phyloP scores from a whole-genome alignment of 2,888 invertebrate genomes.

The Microplitis deprimator region DNA sequence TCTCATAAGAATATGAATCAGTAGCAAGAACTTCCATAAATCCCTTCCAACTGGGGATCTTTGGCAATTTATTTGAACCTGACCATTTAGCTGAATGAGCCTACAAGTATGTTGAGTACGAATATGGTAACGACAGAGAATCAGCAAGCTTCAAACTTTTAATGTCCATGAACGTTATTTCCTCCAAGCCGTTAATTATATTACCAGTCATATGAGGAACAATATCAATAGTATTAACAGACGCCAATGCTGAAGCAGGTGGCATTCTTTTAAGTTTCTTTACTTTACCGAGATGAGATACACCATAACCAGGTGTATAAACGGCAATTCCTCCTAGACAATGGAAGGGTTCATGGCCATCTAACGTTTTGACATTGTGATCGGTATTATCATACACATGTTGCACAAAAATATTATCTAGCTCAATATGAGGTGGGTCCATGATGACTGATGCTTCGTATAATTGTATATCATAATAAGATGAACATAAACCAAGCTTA shows the following conservation, averaged over 20 bases:
- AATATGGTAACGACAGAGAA: neutral
- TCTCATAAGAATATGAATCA: neutral
- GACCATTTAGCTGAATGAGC: neutral
- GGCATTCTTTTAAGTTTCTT: neutral
- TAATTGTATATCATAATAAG: conserved; percentile 21
- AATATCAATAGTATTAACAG: neutral
- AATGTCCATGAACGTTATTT: neutral
- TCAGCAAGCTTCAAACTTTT: neutral
- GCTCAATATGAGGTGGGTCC: neutral
- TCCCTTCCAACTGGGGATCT: conserved; percentile 22
- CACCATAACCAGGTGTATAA: conserved; percentile 35
- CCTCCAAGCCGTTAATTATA: conserved; percentile 2
- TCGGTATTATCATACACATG: conserved; percentile 38
- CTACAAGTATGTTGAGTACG: conserved; percentile 25
- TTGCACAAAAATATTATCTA: conserved; percentile 27
- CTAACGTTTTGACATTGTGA: conserved; percentile 40
- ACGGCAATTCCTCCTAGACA: conserved; percentile 42
- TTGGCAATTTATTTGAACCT: neutral
- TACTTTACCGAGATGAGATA: conserved; percentile 33
- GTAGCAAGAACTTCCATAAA: conserved; percentile 12
- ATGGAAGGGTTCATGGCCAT: conserved; percentile 34
- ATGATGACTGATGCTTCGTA: conserved; percentile 31
- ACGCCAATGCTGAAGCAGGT: neutral
- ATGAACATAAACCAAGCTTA: conserved; percentile 22
- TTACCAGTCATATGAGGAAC: neutral